phyloP scores from a whole-genome alignment of 2,888 invertebrate genomes.

The Melikaiella ostensackeni region DNA sequence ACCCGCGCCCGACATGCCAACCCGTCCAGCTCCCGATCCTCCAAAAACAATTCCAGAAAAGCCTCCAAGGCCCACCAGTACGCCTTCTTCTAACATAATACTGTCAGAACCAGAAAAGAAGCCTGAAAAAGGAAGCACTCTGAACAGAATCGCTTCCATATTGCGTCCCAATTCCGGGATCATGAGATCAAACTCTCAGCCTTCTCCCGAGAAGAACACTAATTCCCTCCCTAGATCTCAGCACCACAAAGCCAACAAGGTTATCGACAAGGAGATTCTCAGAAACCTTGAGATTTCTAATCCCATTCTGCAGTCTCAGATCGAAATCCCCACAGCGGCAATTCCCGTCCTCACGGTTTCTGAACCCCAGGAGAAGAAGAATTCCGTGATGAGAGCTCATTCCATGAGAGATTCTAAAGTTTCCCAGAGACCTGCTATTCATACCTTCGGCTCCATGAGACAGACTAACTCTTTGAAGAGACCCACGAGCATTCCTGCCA shows the following conservation, averaged over 20 bases:
- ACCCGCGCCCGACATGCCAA: conserved; percentile 80
- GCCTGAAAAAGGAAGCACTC: conserved; percentile 77
- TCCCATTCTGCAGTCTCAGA: conserved; percentile 87
- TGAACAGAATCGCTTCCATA: conserved; percentile 88
- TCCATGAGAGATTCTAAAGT: conserved; percentile 84
- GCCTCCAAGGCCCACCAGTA: conserved; percentile 65
- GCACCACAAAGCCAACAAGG: conserved; percentile 82
- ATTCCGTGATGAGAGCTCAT: conserved; percentile 87
- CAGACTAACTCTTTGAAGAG: conserved; percentile 83
- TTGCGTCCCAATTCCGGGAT: conserved; percentile 70
- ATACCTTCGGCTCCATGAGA: conserved; percentile 91
- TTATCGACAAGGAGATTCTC: conserved; percentile 84
- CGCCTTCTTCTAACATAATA: conserved; percentile 60
- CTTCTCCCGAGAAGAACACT: conserved; percentile 73
- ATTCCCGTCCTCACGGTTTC: conserved; percentile 80
- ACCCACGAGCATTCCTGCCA: conserved; percentile 86
- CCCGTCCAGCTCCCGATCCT: conserved; percentile 40
- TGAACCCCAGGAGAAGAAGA: conserved; percentile 80
- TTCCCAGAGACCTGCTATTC: conserved; percentile 82
- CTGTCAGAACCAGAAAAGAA: conserved; percentile 74
- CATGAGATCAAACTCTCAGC: conserved; percentile 79
- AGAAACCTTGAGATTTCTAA: conserved; percentile 89
- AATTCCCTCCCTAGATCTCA: conserved; percentile 81
- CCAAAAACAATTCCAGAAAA: conserved; percentile 71
- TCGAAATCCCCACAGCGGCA: conserved; percentile 81